Conservation (phyloP, 1,140 invertebrate species). For the Pissodes strobi region DNA sequence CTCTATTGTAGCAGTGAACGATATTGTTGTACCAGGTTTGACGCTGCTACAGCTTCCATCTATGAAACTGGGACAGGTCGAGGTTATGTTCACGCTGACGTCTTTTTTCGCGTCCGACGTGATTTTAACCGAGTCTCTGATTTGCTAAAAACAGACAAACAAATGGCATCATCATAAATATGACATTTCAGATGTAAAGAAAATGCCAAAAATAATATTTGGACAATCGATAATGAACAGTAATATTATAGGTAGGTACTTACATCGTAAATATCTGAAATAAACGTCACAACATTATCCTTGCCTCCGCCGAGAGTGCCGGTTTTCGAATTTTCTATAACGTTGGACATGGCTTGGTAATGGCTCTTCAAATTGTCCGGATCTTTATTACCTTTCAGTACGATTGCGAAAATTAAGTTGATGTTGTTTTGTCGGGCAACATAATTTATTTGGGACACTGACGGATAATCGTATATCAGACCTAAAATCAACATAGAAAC, state of each 20-base stretch:
- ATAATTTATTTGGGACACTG: slow-evolving; percentile 88
- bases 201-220: too few relatives aligned
- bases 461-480: slow-evolving; percentile 91
- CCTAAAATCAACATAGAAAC: too few relatives aligned
- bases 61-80: slow-evolving; percentile 74
- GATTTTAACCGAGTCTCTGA: slow-evolving; percentile 87
- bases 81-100: slow-evolving; percentile 84
- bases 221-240: too few relatives aligned
- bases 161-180: too few relatives aligned
- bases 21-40: slow-evolving; percentile 78
- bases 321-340: slow-evolving; percentile 83
- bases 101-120: slow-evolving; percentile 82
- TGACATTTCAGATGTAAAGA: too few relatives aligned
- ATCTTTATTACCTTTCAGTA: slow-evolving; percentile 64
- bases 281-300: slow-evolving; percentile 89
- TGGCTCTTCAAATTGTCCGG: slow-evolving; percentile 2
- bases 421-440: slow-evolving; percentile 87
- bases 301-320: slow-evolving; percentile 82
- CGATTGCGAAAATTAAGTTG: slow-evolving; percentile 98
- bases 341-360: slow-evolving; percentile 79
- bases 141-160: slow-evolving; percentile 68
- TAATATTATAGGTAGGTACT: too few relatives aligned
- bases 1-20: slow-evolving; percentile 74
- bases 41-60: slow-evolving; percentile 81
- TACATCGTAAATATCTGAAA: slow-evolving; percentile 78